Base-by-base conservation (phyloP, 2,113 vertebrate species). In the Nesogale talazaci region DNA sequence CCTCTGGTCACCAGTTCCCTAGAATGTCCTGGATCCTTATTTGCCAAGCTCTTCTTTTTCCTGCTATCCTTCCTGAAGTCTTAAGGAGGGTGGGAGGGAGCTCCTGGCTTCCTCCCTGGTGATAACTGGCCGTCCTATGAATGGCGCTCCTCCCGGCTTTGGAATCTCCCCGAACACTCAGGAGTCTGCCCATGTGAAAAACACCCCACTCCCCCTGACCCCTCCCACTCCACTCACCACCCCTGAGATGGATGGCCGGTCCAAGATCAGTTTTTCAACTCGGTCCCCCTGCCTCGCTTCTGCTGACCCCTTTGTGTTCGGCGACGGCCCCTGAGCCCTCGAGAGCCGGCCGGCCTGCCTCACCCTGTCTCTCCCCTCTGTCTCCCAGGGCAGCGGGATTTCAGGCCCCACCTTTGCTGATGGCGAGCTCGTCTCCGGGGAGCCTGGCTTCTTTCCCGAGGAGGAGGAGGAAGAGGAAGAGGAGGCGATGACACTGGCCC, bases 401-500 rank as follows among this genome's bases (percentile, higher is more conserved):
- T 97, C 95, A 93, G 97, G 96, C 77, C 94, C 97, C 40, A 95
- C 97, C 84, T 98, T 97, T 97, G 75, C 98, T 98, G 99, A 99
- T 98, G 98, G 98, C 46, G 98, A 98, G 8, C 97, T 97, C 69
- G 79, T 97, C 83, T 97, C 86, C 97, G 97, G 98, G n/a, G 98
- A 98, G 94, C 94, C 96, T 0, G 97, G 97, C 95, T 97, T 98
- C 94, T 99, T 98, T 76, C 94, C 98, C 0, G 98, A 98, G 72
- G 96, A 97, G 1, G 95, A 98, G 1, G 95, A 98, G 94, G 98
- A 98, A 94, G 98, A 98, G 87, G 98, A 52, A 52, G 46, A 98
- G 87, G 98, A 98, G 56, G 91, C 88, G 0, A 98, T 99, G 98
- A 98, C 97, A 1, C 97, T 99, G 57, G 97, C 98, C 2, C 98